phyloP scores from a whole-genome alignment of 2,888 invertebrate genomes.

The Hedya salicella region DNA sequence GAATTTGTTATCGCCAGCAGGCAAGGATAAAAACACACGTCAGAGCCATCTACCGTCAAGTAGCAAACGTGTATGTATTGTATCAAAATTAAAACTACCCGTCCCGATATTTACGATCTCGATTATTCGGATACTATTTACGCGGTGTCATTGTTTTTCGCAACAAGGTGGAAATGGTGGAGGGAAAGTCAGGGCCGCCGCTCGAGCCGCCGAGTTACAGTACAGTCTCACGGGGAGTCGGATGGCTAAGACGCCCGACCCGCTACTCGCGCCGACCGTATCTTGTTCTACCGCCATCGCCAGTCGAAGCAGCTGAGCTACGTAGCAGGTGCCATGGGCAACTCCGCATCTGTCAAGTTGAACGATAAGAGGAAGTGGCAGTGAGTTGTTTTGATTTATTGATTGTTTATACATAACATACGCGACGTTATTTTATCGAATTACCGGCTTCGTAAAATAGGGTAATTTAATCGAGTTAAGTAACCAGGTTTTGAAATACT shows the following conservation, averaged over 20 bases:
- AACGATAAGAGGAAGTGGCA: constrained; percentile 78
- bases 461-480: not conserved
- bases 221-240: constrained; percentile 57
- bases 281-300: not conserved
- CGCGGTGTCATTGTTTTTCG: constrained; percentile 26
- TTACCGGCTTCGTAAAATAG: not conserved
- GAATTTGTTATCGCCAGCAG: no score
- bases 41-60: constrained; percentile 21
- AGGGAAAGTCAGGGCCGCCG: constrained; percentile 78
- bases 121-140: constrained; percentile 5
- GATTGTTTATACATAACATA: constrained; percentile 32
- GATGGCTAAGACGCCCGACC: constrained; percentile 58
- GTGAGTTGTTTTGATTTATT: constrained; percentile 62
- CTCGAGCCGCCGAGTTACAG: constrained; percentile 50
- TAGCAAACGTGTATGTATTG: not conserved
- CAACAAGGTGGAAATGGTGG: constrained; percentile 57
- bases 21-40: not conserved
- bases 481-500: not conserved
- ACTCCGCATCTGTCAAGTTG: constrained; percentile 75
- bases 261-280: not conserved
- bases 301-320: constrained; percentile 7
- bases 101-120: constrained; percentile 4
- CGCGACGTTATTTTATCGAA: constrained; percentile 14
- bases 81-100: constrained; percentile 16
- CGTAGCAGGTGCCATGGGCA: constrained; percentile 65